These are phyloP conservation scores for Caenorhabditis panamensis DNA, from an alignment of 2,888 invertebrate species.

Conservation along the genomic window DNA sequence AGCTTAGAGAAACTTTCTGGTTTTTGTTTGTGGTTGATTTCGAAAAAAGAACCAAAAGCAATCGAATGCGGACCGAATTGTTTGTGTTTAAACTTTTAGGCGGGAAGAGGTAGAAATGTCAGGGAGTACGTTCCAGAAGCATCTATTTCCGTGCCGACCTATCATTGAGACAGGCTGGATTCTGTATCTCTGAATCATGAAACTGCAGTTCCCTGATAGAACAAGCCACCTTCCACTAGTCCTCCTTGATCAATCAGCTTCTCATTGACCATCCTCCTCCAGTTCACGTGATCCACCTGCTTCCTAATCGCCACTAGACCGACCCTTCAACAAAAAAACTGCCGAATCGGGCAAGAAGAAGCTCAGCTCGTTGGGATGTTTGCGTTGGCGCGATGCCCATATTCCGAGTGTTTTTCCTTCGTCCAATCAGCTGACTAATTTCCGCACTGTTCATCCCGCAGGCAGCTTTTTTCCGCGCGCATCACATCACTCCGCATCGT, in stretches of 20 bases:
- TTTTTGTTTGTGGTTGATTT: slow-evolving; percentile 32
- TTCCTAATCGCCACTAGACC: slow-evolving; percentile 25
- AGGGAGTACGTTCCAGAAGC: slow-evolving; percentile 20
- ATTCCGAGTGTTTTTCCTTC: slow-evolving; percentile 45
- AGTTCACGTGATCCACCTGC: slow-evolving; percentile 49
- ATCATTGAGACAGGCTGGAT: too few relatives aligned
- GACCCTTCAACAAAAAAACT: slow-evolving; percentile 38
- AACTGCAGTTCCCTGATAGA: too few relatives aligned
- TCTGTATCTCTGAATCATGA: too few relatives aligned
- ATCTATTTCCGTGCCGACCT: slow-evolving; percentile 46
- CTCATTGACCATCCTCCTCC: slow-evolving; percentile 5
- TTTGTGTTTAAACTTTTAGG: slow-evolving; percentile 41
- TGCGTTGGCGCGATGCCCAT: slow-evolving; percentile 61
- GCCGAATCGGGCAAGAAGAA: slow-evolving; percentile 39
- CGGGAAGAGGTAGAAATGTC: background rate
- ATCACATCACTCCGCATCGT: slow-evolving; percentile 58
- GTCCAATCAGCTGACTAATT: slow-evolving; percentile 53
- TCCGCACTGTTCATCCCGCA: slow-evolving; percentile 22
- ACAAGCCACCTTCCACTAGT: background rate
- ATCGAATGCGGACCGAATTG: background rate
- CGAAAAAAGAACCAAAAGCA: slow-evolving; percentile 13
- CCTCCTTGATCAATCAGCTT: background rate
- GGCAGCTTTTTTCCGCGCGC: slow-evolving; percentile 33
- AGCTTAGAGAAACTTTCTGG: background rate
- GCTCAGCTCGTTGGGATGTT: slow-evolving; percentile 26